Evolutionary conservation across 1,140 invertebrate species (phyloP), one percentile per base, ranked within the genome.

Genomic region (Bombus cullumanus): DNA sequence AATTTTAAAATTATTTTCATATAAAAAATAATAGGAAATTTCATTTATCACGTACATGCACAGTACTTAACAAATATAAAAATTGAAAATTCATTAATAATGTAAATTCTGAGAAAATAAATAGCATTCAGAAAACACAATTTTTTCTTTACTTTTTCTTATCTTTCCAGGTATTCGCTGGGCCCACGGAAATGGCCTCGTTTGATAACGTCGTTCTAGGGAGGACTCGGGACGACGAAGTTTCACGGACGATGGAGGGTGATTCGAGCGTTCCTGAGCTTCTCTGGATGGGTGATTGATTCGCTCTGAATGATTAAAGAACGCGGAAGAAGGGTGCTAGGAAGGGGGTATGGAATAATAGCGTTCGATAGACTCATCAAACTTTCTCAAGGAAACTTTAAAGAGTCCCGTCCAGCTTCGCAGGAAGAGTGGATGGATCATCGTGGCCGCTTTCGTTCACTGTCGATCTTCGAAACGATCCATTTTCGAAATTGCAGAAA

Each of bases 271-370:
- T 94, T 95, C 93, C 91, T 91, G 87, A 87, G 88, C 89, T 62
- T 62, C 89, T 89, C 91, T 90, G 89, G 91, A 92, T 93, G 86
- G 91, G 94, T 95, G 94, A 95, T 95, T 95, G 94, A 95, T 95
- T 95, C 91, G 93, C 94, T 95, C 93, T 94, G 94, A 95, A 95
- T 95, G 94, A 95, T 95, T 94, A 94, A 95, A 95, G 94, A 94
- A 94, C 89, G 92, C 85, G 85, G 89, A 89, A 89, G 89, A 84
- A 86, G 83, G 74, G 47, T 71, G 90, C 81, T 87, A 87, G 85
- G 59, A 73, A 80, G 78, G 79, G 83, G 81, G 77, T 86, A 87
- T 81, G 89, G 91, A 93, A 94, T 94, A 94, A 94, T 94, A 91
- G 92, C 92, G 91, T 93, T 94, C 92, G 92, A 95, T 95, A 95